A percentile compares a stretch with the other conserved stretches of the same genome.
Conservation (phyloP, 2,888 invertebrate genomes). For the Ctena decussata region DNA sequence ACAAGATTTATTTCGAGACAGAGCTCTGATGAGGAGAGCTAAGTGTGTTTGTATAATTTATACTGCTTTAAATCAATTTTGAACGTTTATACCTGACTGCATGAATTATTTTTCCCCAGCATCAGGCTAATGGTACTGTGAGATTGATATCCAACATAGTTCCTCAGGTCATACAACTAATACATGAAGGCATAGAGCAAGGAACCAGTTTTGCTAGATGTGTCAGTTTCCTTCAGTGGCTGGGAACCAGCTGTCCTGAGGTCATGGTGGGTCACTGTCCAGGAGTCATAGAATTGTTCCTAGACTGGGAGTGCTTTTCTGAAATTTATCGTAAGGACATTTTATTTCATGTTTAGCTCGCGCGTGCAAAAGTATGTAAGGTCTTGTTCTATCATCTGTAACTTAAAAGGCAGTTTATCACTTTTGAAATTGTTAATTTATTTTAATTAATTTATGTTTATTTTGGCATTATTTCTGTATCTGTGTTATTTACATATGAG, state of each 20-base stretch:
- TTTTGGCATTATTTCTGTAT: too few relatives aligned
- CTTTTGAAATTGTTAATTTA: too few relatives aligned
- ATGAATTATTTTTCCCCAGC: slow-evolving; percentile 32
- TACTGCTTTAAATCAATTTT: too few relatives aligned
- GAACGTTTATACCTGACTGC: too few relatives aligned
- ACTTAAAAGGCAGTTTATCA: too few relatives aligned
- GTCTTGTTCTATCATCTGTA: too few relatives aligned
- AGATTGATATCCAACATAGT: slow-evolving; percentile 39
- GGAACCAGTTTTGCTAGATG: slow-evolving; percentile 41
- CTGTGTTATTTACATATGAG: too few relatives aligned
- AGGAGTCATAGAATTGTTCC: slow-evolving; percentile 45
- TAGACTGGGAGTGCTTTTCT: slow-evolving; percentile 43
- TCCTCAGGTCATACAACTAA: slow-evolving; percentile 34
- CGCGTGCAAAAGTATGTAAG: too few relatives aligned
- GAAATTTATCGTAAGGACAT: slow-evolving; percentile 30
- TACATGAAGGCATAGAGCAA: slow-evolving; percentile 42
- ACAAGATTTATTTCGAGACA: too few relatives aligned
- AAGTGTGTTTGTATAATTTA: too few relatives aligned
- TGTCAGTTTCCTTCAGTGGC: slow-evolving; percentile 40
- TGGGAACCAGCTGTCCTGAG: slow-evolving; percentile 48
- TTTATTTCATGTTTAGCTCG: neutral
- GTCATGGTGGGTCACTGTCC: slow-evolving; percentile 39
- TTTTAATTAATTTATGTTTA: too few relatives aligned
- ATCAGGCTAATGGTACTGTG: slow-evolving; percentile 43
- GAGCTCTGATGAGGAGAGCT: too few relatives aligned